phyloP scores from a whole-genome alignment of 2,888 invertebrate species.

The Lycaena phlaeas region DNA sequence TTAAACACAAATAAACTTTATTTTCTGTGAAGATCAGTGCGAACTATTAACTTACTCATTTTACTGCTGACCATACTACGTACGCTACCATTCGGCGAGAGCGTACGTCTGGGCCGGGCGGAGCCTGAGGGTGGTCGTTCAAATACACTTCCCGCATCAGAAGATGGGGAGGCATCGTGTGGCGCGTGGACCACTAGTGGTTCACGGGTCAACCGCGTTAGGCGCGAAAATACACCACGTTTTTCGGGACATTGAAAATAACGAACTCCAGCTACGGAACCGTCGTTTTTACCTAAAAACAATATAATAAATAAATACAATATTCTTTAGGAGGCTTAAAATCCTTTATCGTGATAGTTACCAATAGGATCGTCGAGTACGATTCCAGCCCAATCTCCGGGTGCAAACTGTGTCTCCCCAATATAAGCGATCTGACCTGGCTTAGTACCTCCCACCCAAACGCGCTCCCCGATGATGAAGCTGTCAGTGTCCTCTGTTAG shows the following conservation, averaged over 20 bases:
- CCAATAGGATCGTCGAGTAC: constrained; percentile 96
- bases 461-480: constrained; percentile 95
- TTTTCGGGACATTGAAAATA: constrained; percentile 96
- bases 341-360: constrained; percentile 41
- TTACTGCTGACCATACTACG: constrained; percentile 68
- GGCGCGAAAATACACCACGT: constrained; percentile 93
- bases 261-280: constrained; percentile 90
- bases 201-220: constrained; percentile 86
- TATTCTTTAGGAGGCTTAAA: too few species aligned
- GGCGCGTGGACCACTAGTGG: constrained; percentile 73
- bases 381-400: constrained; percentile 98
- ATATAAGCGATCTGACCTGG: constrained; percentile 94
- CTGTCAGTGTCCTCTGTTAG: constrained; percentile 93
- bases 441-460: constrained; percentile 94
- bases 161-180: constrained; percentile 62
- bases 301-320: too few species aligned
- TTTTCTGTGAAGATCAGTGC: neutral
- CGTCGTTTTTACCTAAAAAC: constrained; percentile 93
- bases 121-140: constrained; percentile 61
- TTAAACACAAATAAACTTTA: neutral
- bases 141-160: constrained; percentile 63
- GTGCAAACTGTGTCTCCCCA: constrained; percentile 96
- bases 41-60: constrained; percentile 49
- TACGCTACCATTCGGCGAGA: constrained; percentile 65
- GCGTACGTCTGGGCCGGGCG: constrained; percentile 50